A percentile compares a stretch with the other conserved stretches of the same genome.
These are phyloP conservation scores for Liposcelis brunnea DNA, from an alignment of 2,888 invertebrate species.

Conservation along the genomic window DNA sequence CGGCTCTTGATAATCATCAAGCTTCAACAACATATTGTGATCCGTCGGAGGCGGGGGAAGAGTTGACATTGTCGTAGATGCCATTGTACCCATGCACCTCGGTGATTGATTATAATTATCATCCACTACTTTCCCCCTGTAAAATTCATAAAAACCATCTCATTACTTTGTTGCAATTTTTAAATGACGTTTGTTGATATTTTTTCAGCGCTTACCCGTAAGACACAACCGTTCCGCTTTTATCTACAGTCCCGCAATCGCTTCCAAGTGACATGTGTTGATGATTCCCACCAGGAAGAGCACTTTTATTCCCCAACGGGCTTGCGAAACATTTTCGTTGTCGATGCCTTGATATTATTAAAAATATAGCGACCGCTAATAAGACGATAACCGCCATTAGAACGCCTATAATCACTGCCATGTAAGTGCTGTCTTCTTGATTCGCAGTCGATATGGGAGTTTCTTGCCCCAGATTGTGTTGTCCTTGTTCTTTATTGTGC, in stretches of 20 bases:
- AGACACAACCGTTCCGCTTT: conserved; percentile 34
- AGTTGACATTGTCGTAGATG: conserved; percentile 32
- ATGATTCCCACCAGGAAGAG: conserved; percentile 21
- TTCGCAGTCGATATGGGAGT: conserved; percentile 43
- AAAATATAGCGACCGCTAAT: conserved; percentile 50
- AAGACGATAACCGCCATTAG: conserved; percentile 54
- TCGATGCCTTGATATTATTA: conserved; percentile 51
- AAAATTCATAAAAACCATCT: too few relatives aligned
- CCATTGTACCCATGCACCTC: conserved; percentile 27
- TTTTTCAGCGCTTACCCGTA: conserved; percentile 29
- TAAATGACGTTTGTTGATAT: too few relatives aligned
- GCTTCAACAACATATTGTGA: conserved; percentile 38
- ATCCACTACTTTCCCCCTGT: conserved; percentile 24
- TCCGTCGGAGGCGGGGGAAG: conserved; percentile 35
- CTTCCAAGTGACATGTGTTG: conserved; percentile 12
- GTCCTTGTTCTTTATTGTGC: conserved; percentile 15
- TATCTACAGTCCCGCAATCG: conserved; percentile 9
- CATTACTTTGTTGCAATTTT: too few relatives aligned
- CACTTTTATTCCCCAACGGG: conserved; percentile 42
- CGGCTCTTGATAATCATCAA: conserved; percentile 63
- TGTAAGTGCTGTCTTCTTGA: conserved; percentile 51
- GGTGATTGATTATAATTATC: conserved; percentile 31
- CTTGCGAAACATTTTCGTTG: conserved; percentile 57
- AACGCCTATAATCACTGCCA: conserved; percentile 63
- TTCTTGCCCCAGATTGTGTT: conserved; percentile 21